Evolutionary conservation across 2,797 vertebrate genomes (phyloP).

Genomic region (Spinus pinus): DNA sequence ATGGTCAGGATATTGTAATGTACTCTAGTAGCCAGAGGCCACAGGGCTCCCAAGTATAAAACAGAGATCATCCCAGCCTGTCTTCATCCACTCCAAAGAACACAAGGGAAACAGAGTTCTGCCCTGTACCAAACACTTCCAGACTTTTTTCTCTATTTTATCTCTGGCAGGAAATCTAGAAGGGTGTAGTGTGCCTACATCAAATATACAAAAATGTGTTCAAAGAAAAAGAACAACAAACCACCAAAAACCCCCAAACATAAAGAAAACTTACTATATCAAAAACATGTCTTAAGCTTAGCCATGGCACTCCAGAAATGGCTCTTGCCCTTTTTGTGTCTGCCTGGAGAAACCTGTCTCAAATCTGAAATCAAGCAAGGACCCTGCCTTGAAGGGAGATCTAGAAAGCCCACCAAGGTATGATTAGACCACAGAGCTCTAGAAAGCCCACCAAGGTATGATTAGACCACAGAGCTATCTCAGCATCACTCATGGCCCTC

Average conservation of each 20-base stretch:
- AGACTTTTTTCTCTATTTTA: neutral
- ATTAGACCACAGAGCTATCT: neutral
- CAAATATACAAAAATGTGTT: neutral
- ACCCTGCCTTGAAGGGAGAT: neutral
- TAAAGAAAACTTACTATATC: neutral
- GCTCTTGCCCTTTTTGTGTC: neutral
- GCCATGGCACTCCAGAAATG: neutral
- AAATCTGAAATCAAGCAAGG: neutral
- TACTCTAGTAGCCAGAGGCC: neutral
- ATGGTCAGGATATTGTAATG: neutral
- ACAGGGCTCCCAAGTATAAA: neutral
- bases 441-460: neutral
- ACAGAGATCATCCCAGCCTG: neutral
- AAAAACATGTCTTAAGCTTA: neutral
- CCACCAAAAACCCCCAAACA: neutral
- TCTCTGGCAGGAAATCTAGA: neutral
- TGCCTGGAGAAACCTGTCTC: neutral
- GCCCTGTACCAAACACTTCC: neutral
- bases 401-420: neutral
- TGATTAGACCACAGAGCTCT: neutral
- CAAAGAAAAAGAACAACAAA: neutral
- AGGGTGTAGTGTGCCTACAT: neutral
- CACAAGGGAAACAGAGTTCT: neutral
- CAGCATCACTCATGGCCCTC: neutral
- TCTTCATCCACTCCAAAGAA: neutral